Percentiles rank a stretch among this genome's conserved stretches.
These are phyloP conservation scores for Enteromius viviparus DNA, from an alignment of 2,797 vertebrate genomes.

Conservation along the genomic window DNA sequence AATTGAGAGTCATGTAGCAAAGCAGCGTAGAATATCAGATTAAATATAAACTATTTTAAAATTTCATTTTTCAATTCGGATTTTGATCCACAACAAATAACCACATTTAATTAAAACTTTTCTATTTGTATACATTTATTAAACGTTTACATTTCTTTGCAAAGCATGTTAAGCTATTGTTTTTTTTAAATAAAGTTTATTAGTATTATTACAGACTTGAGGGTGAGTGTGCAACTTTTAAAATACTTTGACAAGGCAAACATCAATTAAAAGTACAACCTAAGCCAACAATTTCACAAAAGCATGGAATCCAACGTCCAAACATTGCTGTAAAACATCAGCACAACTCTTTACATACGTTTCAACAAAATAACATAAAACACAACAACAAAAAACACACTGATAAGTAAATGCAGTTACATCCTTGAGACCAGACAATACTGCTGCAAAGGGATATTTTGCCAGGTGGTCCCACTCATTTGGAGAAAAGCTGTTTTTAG, in stretches of 20 bases:
- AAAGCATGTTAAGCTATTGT: not conserved
- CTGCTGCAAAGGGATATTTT: not conserved
- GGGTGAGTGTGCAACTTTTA: slow-evolving; percentile 1
- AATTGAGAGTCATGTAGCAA: not conserved
- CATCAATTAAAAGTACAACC: not conserved
- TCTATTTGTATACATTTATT: not conserved
- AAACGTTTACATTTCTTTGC: not conserved
- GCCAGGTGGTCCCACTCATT: not conserved
- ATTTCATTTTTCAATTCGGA: not conserved
- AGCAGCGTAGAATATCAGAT: not conserved
- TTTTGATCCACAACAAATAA: not conserved
- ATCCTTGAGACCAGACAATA: not conserved
- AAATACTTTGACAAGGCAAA: not conserved
- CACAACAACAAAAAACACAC: not conserved
- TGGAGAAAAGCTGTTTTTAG: not conserved
- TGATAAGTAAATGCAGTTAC: not conserved
- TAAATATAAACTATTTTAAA: not conserved
- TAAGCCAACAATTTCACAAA: slow-evolving; percentile 3
- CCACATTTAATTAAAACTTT: not conserved
- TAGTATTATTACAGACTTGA: not conserved
- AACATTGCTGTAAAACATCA: not conserved
- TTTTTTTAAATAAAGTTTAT: not conserved
- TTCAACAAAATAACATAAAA: not conserved
- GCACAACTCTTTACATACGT: not conserved
- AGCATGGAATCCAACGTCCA: not conserved